phyloP scores from a whole-genome alignment of 2,113 vertebrate species.

The Calyptomena viridis region DNA sequence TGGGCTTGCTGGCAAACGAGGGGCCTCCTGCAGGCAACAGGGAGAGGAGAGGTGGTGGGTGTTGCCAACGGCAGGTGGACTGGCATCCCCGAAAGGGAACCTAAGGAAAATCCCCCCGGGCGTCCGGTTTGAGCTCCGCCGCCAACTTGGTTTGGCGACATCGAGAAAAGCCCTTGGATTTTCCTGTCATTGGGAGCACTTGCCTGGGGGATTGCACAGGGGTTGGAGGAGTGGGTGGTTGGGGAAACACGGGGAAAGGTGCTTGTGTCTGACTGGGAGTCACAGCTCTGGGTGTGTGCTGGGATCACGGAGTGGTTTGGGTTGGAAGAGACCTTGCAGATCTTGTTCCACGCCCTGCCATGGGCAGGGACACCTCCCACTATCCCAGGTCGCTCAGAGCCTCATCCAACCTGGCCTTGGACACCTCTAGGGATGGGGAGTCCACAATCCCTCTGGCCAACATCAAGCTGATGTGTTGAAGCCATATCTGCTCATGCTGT shows the following conservation, averaged over 20 bases:
- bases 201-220: not conserved
- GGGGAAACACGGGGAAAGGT: not conserved
- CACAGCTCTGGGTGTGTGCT: not conserved
- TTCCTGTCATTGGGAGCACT: not conserved
- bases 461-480: not conserved
- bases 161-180: not conserved
- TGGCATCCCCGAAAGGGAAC: not conserved
- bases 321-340: not conserved
- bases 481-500: not conserved
- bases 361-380: no score
- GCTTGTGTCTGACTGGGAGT: fast-evolving
- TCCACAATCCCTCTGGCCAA: not conserved
- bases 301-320: not conserved
- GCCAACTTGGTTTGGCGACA: not conserved
- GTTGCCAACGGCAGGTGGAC: not conserved
- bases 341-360: not conserved
- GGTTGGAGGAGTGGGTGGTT: fast-evolving
- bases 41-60: fast-evolving
- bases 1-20: constrained; percentile 94
- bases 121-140: not conserved
- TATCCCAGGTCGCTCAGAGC: not conserved
- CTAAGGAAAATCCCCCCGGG: not conserved
- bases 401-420: not conserved
- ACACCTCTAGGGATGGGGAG: not conserved
- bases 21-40: constrained; percentile 74